Conservation (phyloP, 1,140 invertebrate species). For the Vollenhovia emeryi region DNA sequence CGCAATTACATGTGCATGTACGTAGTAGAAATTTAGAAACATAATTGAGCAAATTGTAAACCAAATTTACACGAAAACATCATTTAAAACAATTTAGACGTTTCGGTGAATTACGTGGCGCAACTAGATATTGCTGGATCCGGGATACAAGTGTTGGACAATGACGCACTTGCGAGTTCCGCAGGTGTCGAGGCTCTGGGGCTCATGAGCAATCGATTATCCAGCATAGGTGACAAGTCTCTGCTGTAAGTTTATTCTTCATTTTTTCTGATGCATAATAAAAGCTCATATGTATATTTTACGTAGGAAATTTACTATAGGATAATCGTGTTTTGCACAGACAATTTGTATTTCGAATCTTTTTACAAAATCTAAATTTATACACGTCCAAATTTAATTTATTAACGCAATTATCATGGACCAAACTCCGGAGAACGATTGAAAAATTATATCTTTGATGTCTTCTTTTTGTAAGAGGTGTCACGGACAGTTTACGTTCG, state of each 20-base stretch:
- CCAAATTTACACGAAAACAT: too few relatives aligned
- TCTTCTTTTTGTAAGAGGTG: constrained; percentile 82
- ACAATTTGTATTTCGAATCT: background rate
- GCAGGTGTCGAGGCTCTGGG: constrained; percentile 83
- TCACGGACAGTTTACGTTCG: constrained; percentile 86
- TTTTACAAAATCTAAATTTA: background rate
- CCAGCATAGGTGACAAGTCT: constrained; percentile 84
- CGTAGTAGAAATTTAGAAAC: background rate
- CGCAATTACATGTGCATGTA: background rate
- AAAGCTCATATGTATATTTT: background rate
- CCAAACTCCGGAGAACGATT: background rate
- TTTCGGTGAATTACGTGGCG: constrained; percentile 84
- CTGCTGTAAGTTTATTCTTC: constrained; percentile 82
- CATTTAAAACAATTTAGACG: constrained; percentile 78
- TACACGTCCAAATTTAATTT: background rate
- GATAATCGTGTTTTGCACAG: background rate
- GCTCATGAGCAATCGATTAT: constrained; percentile 85
- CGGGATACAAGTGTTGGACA: constrained; percentile 85
- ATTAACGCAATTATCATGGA: background rate
- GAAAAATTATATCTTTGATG: background rate
- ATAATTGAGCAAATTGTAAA: background rate
- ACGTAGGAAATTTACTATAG: background rate
- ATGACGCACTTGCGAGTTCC: constrained; percentile 84
- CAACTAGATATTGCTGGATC: constrained; percentile 86
- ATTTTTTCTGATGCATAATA: constrained; percentile 6